A percentile compares a stretch with the other conserved stretches of the same genome.
Evolutionary conservation across 2,113 vertebrate species (phyloP).

Genomic region (Phylloscopus trochiloides): DNA sequence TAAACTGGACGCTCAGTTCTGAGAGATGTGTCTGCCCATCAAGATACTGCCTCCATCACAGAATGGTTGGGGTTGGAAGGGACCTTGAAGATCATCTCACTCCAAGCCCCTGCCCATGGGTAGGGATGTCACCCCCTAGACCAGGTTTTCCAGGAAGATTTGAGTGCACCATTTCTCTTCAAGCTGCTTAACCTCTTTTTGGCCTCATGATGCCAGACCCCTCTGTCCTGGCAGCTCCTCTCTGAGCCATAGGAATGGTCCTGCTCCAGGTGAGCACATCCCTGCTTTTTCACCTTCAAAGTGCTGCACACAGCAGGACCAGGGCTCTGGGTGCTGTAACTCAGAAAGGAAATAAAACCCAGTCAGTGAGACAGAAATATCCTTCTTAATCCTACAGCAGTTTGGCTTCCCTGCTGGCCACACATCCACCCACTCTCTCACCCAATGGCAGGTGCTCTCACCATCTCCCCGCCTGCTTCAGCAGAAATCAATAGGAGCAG

Average conservation of each 20-base stretch:
- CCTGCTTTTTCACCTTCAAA: not conserved
- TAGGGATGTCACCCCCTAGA: not conserved
- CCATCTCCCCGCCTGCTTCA: not conserved
- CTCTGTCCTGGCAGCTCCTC: not conserved
- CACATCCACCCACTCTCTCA: conserved; percentile 36
- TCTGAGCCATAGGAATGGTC: fast-evolving
- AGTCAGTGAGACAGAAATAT: conserved; percentile 49
- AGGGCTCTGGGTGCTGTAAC: not conserved
- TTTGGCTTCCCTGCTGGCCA: not conserved
- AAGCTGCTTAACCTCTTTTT: not conserved
- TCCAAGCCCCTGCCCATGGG: not conserved
- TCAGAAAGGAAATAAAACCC: conserved; percentile 43
- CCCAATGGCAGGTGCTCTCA: conserved; percentile 24
- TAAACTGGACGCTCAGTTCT: not conserved
- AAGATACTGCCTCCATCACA: not conserved
- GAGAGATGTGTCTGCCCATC: not conserved
- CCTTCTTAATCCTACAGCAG: conserved; percentile 50
- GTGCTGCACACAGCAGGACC: not conserved
- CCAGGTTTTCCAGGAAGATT: not conserved
- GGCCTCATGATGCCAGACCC: not conserved
- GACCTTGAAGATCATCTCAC: not conserved
- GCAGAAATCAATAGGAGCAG: not conserved
- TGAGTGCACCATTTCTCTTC: not conserved
- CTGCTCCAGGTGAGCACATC: not conserved
- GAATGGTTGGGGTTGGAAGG: not conserved